Base-by-base conservation (phyloP, 2,888 invertebrate genomes). In the Amphipyra tragopoginis region DNA sequence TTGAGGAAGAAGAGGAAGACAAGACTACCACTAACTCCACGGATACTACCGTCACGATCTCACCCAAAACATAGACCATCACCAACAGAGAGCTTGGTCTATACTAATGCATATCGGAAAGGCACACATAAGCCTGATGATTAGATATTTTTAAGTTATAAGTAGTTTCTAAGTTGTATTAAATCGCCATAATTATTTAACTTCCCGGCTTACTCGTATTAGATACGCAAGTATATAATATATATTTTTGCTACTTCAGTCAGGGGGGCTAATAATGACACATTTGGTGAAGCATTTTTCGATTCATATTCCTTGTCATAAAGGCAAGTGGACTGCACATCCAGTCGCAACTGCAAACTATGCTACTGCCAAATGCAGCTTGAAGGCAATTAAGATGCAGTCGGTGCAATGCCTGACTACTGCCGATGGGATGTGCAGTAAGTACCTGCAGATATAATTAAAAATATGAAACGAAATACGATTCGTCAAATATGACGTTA, bases 21-120 rank as follows among this genome's bases (percentile, higher is more conserved):
- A 93, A 92, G 63, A 83, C 88, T 49, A 86, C 89, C 10, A 86
- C 84, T 0, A 77, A 73, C 59, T 74, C 83, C 5, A 79, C 76
- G 10, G 92, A 92, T 4, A 90, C 90, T 1, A 90, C 90, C 1
- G 85, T 93, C 58, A 89, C 89, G n/a, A 88, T 93, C 43, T 86
- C 91, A 44, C 87, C 87, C 42, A 93, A 92, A 72, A 86, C 91
- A 79, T 93, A 92, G 58, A 68, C 43, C 9, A 51, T 21, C 29
- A 36, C 10, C 34, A 8, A 6, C 13, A 51, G 13, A 63, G 5
- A 56, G 36, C 9, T 54, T 38, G 47, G 40, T 52, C 51, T 40
- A 64, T 53, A 43, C 39, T 71, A 33, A 39, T 47, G 38, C 40
- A 50, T 29, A 14, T 26, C 50, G 26, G 54, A n/a, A 29, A 50